phyloP scores from a whole-genome alignment of 2,888 invertebrate species.

The Acanthoscelides obtectus region DNA sequence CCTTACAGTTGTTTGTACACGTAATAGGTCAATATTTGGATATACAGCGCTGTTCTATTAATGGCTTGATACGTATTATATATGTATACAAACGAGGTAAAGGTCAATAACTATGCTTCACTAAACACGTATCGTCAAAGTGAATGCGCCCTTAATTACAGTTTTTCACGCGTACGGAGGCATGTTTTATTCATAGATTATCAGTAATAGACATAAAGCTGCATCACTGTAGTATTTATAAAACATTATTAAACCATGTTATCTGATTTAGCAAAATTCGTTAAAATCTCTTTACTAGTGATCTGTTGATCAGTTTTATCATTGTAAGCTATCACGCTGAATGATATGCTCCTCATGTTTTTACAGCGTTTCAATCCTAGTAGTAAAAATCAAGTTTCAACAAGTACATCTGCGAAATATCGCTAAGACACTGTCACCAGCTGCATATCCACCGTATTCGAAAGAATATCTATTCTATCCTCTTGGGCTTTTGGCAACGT shows the following conservation, averaged over 20 bases:
- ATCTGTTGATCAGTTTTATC: too few species aligned
- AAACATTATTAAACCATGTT: too few species aligned
- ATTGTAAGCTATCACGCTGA: too few species aligned
- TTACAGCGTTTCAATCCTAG: neutral
- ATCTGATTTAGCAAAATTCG: too few species aligned
- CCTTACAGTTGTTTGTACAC: neutral
- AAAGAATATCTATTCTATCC: neutral
- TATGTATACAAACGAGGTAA: neutral
- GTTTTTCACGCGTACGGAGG: neutral
- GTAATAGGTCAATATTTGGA: neutral
- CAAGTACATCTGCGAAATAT: neutral
- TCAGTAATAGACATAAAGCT: neutral
- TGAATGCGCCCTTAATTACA: neutral
- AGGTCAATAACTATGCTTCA: neutral
- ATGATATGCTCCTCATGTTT: neutral
- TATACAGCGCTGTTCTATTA: neutral
- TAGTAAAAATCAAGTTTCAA: neutral
- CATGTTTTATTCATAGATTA: neutral
- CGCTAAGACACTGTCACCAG: neutral
- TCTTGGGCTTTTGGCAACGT: neutral
- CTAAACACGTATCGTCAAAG: neutral
- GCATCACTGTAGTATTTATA: too few species aligned
- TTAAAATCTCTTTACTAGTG: too few species aligned
- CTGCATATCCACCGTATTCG: neutral
- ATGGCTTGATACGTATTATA: neutral